phyloP scores from a whole-genome alignment of 2,113 vertebrate genomes.

The Peromyscus leucopus region DNA sequence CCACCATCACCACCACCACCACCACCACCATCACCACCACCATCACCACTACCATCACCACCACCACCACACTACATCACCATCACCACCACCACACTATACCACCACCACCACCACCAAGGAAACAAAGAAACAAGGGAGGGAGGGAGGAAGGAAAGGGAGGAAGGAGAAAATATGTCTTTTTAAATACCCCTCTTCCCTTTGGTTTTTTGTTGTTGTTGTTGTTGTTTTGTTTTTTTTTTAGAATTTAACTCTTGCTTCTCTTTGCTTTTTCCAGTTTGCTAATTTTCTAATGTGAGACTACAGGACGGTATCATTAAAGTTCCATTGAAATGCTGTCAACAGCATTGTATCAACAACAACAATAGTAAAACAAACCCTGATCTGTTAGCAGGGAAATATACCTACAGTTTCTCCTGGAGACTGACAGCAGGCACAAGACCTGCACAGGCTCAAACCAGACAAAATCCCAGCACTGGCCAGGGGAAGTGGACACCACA shows the following conservation, averaged over 20 bases:
- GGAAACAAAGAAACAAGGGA: neutral
- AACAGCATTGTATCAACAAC: neutral
- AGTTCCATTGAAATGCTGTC: constrained; percentile 5
- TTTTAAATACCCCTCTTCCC: neutral
- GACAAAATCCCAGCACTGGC: neutral
- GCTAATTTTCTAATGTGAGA: constrained; percentile 20
- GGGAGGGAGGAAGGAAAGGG: neutral
- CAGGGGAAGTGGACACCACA: neutral
- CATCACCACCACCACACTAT: neutral
- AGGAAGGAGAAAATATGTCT: neutral
- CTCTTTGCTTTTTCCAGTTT: neutral
- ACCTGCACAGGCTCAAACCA: neutral
- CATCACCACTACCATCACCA: too few relatives aligned
- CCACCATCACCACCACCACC: too few relatives aligned
- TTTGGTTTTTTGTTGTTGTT: neutral
- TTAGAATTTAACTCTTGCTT: neutral
- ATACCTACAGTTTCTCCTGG: constrained; percentile 12
- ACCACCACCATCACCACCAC: too few relatives aligned
- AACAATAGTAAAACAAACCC: neutral
- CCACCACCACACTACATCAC: too few relatives aligned
- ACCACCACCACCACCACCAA: neutral
- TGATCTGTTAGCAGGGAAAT: constrained; percentile 14
- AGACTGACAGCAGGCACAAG: neutral
- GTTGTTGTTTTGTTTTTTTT: neutral
- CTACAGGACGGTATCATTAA: neutral